Conservation (phyloP, 2,888 invertebrate species). For the Calliphora vomitoria region DNA sequence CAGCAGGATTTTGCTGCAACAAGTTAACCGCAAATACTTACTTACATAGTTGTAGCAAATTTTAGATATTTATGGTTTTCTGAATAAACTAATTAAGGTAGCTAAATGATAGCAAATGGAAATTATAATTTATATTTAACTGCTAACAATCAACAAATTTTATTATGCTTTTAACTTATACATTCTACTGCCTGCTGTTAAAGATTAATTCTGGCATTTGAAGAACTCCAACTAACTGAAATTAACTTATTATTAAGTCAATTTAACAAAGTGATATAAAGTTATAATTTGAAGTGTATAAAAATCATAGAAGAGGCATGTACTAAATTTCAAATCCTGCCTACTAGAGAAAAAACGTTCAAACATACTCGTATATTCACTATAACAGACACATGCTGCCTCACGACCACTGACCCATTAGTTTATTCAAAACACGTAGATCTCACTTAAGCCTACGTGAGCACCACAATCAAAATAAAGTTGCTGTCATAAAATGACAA, state of each 20-base stretch:
- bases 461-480: constrained; percentile 75
- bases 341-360: not conserved
- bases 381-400: constrained; percentile 30
- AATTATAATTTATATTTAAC: constrained; percentile 14
- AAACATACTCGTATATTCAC: not conserved
- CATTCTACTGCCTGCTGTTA: not conserved
- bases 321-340: constrained; percentile 29
- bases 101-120: not conserved
- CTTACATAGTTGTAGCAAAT: not conserved
- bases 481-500: constrained; percentile 75
- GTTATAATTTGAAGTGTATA: constrained; percentile 53
- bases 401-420: constrained; percentile 66
- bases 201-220: constrained; percentile 35
- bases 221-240: constrained; percentile 35
- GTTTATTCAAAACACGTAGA: constrained; percentile 75
- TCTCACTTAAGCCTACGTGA: constrained; percentile 76
- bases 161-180: not conserved
- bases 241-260: constrained; percentile 65
- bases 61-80: constrained; percentile 13
- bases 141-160: not conserved
- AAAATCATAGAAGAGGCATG: constrained; percentile 24
- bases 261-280: constrained; percentile 64
- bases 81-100: constrained; percentile 7
- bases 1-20: constrained; percentile 20
- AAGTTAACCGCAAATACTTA: constrained; percentile 26